Evolutionary conservation across 2,888 invertebrate genomes (phyloP).

Genomic region (Idaea biselata): DNA sequence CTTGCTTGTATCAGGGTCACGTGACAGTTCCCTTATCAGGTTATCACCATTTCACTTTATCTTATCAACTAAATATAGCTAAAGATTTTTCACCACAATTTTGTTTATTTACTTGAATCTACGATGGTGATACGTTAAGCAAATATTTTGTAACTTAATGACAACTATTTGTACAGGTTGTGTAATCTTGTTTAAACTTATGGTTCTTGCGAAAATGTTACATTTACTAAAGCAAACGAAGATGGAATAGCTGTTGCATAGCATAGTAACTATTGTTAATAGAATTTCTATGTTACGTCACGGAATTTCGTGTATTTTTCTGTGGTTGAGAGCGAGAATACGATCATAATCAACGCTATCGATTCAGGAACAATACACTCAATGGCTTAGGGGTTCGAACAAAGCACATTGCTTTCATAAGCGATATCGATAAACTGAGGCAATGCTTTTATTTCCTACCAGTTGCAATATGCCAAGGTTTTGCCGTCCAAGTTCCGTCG

Average conservation of each 20-base stretch:
- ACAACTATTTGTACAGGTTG: conserved; percentile 45
- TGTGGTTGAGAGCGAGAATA: conserved; percentile 25
- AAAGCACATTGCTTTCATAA: conserved; percentile 54
- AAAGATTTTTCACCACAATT: conserved; percentile 54
- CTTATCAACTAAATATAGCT: conserved; percentile 55
- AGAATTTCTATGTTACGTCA: conserved; percentile 47
- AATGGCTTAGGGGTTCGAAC: conserved; percentile 44
- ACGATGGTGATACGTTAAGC: conserved; percentile 51
- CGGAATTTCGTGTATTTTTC: neutral
- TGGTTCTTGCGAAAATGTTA: conserved; percentile 50
- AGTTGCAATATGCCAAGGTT: conserved; percentile 11
- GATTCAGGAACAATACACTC: conserved; percentile 63
- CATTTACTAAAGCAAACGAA: conserved; percentile 29
- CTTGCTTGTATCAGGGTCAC: conserved; percentile 25
- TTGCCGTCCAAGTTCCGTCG: neutral
- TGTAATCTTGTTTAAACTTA: conserved; percentile 26
- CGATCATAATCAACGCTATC: conserved; percentile 59
- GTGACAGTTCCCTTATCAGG: neutral
- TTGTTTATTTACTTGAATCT: conserved; percentile 62
- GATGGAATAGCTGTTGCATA: conserved; percentile 9
- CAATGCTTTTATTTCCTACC: conserved; percentile 35
- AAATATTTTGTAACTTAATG: conserved; percentile 65
- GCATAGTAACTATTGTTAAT: conserved; percentile 38
- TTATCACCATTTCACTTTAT: conserved; percentile 68
- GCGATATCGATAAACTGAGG: conserved; percentile 61